Conservation (phyloP, 2,113 vertebrate genomes). For the Microtus oregoni region DNA sequence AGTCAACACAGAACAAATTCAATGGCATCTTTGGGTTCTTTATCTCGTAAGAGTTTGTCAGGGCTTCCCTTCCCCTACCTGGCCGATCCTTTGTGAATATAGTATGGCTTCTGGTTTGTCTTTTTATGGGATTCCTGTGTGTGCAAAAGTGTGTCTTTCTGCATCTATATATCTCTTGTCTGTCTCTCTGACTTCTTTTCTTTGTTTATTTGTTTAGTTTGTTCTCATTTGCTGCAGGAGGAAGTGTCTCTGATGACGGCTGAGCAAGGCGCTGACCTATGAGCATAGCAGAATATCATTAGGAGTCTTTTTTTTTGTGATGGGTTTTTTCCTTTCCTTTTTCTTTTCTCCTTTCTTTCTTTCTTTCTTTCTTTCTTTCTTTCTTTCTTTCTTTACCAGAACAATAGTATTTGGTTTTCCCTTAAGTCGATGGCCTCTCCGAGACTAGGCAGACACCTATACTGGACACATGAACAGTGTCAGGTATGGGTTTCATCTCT, state of each 20-base stretch:
- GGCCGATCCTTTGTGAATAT: neutral
- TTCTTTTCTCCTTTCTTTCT: no score
- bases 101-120: neutral
- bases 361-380: neutral
- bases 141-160: neutral
- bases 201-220: neutral
- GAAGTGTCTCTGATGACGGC: neutral
- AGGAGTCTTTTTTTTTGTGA: neutral
- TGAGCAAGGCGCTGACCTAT: neutral
- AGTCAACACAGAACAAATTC: no score
- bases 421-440: neutral
- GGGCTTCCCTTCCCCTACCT: no score
- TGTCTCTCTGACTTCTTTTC: neutral
- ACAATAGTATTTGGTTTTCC: neutral
- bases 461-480: neutral
- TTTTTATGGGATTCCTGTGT: neutral
- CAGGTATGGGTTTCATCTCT: neutral
- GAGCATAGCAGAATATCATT: neutral
- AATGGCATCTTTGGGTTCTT: no score
- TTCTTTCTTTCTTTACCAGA: neutral
- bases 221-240: neutral
- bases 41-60: no score
- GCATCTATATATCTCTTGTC: neutral
- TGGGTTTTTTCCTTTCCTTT: neutral
- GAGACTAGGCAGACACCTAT: neutral